Conservation (phyloP, 2,888 invertebrate genomes). For the Ectropis crepuscularia region DNA sequence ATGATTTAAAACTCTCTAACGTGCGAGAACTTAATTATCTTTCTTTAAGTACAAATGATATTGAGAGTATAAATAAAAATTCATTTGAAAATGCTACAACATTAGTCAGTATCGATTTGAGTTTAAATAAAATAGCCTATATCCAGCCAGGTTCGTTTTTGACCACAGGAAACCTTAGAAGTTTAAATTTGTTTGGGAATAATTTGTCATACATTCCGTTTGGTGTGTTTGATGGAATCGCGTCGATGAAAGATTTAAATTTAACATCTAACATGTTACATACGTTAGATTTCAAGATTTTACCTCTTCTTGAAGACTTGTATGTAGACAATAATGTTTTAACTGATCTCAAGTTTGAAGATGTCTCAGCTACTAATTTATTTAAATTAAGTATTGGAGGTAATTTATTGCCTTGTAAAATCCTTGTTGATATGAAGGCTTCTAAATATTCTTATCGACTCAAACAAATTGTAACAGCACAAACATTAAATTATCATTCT, state of each 20-base stretch:
- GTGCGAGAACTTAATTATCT: too few species aligned
- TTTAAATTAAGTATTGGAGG: constrained; percentile 40
- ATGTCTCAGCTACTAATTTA: constrained; percentile 32
- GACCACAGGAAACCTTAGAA: constrained; percentile 27
- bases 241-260: too few species aligned
- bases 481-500: constrained; percentile 28
- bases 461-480: constrained; percentile 27
- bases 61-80: too few species aligned
- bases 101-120: too few species aligned
- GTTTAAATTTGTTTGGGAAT: constrained; percentile 37
- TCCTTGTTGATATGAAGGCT: constrained; percentile 36
- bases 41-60: too few species aligned
- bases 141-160: constrained; percentile 46
- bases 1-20: too few species aligned
- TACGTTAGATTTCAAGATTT: constrained; percentile 37
- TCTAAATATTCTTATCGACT: constrained; percentile 27
- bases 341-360: constrained; percentile 30
- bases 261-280: constrained; percentile 39
- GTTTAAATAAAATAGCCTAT: constrained; percentile 38
- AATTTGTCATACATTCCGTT: too few species aligned
- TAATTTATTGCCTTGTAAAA: constrained; percentile 41
- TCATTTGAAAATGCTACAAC: too few species aligned
- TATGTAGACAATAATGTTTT: constrained; percentile 41
- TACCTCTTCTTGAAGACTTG: constrained; percentile 31
- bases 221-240: too few species aligned